These are phyloP conservation scores for Odontesthes bonariensis DNA, from an alignment of 2,113 vertebrate species.

Conservation along the genomic window DNA sequence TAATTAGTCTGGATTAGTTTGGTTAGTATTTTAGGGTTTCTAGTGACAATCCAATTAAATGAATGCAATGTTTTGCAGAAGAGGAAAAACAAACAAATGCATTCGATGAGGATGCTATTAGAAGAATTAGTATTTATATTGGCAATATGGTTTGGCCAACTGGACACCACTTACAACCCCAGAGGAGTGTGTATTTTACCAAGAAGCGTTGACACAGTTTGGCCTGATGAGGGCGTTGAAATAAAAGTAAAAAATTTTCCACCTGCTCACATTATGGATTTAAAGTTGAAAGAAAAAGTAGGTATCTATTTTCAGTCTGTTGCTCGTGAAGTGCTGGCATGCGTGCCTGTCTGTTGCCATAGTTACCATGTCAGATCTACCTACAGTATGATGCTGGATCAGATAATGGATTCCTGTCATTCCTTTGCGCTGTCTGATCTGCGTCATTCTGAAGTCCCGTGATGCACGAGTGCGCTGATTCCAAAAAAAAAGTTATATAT, in stretches of 20 bases:
- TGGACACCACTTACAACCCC: background rate
- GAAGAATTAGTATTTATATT: background rate
- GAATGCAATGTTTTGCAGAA: too few relatives aligned
- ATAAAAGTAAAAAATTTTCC: conserved; percentile 13
- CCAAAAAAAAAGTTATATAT: background rate
- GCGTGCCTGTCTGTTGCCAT: background rate
- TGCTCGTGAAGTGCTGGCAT: background rate
- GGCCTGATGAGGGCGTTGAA: conserved; percentile 33
- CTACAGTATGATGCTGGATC: conserved; percentile 46
- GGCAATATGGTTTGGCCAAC: background rate
- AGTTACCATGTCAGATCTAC: conserved; percentile 43
- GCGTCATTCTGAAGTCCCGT: background rate
- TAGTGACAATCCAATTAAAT: too few relatives aligned
- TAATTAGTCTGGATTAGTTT: too few relatives aligned
- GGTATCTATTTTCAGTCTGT: background rate
- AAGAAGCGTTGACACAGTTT: background rate
- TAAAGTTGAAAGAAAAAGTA: conserved; percentile 15
- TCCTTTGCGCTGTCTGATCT: conserved; percentile 60
- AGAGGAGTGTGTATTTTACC: background rate
- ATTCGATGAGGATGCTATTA: background rate
- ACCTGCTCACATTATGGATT: background rate
- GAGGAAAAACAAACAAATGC: background rate
- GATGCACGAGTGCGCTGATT: background rate
- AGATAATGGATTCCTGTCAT: conserved; percentile 76
- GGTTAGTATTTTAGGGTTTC: too few relatives aligned